Percentiles rank a stretch among this genome's conserved stretches.
Evolutionary conservation across 1,140 invertebrate genomes (phyloP).

Genomic region (Apocrypta bakeri): DNA sequence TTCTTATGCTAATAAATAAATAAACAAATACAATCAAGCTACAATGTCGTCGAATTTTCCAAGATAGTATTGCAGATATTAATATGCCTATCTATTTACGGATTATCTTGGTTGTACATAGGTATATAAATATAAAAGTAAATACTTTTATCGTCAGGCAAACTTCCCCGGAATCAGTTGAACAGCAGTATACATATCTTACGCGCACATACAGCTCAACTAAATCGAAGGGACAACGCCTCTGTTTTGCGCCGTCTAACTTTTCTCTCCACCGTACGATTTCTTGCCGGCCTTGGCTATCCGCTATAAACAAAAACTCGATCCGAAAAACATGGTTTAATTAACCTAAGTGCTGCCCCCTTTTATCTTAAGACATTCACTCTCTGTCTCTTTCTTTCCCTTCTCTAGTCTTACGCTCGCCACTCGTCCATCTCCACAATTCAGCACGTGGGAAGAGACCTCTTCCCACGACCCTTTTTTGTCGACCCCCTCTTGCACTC

Average conservation of each 20-base stretch:
- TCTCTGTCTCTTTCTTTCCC: not conserved
- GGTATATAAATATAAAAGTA: too few species aligned
- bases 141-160: not conserved
- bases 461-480: conserved; percentile 7
- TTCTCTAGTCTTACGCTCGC: too few species aligned
- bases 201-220: not conserved
- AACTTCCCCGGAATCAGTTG: not conserved
- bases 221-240: not conserved
- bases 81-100: too few species aligned
- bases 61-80: too few species aligned
- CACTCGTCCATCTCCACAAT: not conserved
- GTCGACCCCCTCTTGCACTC: not conserved
- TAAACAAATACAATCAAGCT: too few species aligned
- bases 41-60: too few species aligned
- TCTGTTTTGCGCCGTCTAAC: not conserved
- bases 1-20: too few species aligned
- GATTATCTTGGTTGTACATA: too few species aligned
- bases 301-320: not conserved
- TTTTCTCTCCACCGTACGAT: conserved; percentile 3
- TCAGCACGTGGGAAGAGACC: too few species aligned
- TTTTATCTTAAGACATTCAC: not conserved
- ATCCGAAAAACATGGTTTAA: conserved; percentile 18
- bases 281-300: not conserved
- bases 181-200: not conserved
- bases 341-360: conserved; percentile 20